These are phyloP conservation scores for Danio aesculapii DNA, from an alignment of 2,797 vertebrate genomes.

Conservation along the genomic window DNA sequence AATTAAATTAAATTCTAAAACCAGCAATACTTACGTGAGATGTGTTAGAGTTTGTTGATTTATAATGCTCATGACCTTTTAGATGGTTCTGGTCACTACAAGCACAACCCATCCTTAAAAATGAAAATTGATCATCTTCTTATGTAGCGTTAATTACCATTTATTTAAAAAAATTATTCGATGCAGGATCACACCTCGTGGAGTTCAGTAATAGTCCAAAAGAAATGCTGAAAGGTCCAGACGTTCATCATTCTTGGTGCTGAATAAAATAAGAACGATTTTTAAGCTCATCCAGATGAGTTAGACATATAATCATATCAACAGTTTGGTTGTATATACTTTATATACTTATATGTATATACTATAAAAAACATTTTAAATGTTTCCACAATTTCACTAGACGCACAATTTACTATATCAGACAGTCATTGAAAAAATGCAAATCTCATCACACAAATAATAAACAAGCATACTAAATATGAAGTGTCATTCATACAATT, in stretches of 20 bases:
- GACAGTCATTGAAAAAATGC: too few relatives aligned
- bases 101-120: slow-evolving; percentile 58
- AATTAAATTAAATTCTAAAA: not conserved
- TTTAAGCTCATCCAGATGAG: not conserved
- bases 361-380: too few relatives aligned
- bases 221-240: not conserved
- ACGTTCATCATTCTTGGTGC: slow-evolving; percentile 34
- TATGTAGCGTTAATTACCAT: not conserved
- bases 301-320: too few relatives aligned
- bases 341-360: too few relatives aligned
- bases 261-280: not conserved
- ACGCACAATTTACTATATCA: not conserved
- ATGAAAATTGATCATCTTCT: not conserved
- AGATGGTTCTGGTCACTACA: slow-evolving; percentile 51
- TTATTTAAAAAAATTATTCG: not conserved
- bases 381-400: slow-evolving; percentile 5
- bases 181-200: slow-evolving; percentile 6
- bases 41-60: slow-evolving; percentile 29
- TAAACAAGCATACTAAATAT: too few relatives aligned
- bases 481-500: too few relatives aligned
- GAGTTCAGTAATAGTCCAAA: slow-evolving; percentile 35
- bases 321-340: not conserved
- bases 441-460: too few relatives aligned
- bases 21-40: slow-evolving; percentile 45
- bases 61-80: slow-evolving; percentile 22